Percentiles rank a stretch among this genome's conserved stretches.
These are phyloP conservation scores for Orientallactaga sibirica DNA, from an alignment of 2,797 vertebrate species.

Conservation along the genomic window DNA sequence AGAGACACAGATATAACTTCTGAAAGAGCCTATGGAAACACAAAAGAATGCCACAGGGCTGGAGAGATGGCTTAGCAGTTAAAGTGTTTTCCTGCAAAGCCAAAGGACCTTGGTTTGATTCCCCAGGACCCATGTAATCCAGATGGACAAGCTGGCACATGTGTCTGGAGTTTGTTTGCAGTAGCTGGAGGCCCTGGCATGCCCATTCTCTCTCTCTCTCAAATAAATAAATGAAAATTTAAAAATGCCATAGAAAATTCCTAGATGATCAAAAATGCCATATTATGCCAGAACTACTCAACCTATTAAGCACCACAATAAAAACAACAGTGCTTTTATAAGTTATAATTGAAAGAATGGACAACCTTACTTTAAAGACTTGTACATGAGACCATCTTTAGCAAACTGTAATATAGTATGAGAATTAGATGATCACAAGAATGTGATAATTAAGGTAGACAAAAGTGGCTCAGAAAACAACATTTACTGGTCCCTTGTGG, in stretches of 20 bases:
- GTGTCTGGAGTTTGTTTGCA: no score
- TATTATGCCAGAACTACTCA: slow-evolving; percentile 83
- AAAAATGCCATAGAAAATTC: slow-evolving; percentile 89
- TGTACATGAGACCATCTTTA: slow-evolving; percentile 75
- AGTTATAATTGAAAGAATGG: slow-evolving; percentile 88
- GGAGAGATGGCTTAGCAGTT: no score
- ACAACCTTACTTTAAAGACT: slow-evolving; percentile 77
- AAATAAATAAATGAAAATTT: slow-evolving; percentile 66
- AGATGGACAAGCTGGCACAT: no score
- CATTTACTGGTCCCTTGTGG: slow-evolving; percentile 95
- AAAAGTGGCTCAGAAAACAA: slow-evolving; percentile 88
- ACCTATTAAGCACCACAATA: slow-evolving; percentile 78
- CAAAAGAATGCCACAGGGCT: slow-evolving; percentile 91
- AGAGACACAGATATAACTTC: slow-evolving; percentile 95
- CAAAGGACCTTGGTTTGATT: no score
- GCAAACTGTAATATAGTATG: slow-evolving; percentile 75
- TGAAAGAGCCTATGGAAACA: slow-evolving; percentile 94
- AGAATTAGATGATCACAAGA: slow-evolving; percentile 83
- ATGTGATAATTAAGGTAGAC: slow-evolving; percentile 83
- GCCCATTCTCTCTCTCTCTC: no score
- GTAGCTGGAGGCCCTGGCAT: no score
- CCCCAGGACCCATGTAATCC: no score
- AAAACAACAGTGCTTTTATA: slow-evolving; percentile 85
- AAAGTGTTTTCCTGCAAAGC: no score
- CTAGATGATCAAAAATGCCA: slow-evolving; percentile 89